phyloP scores from a whole-genome alignment of 1,140 invertebrate species.

The Catajapyx aquilonaris region DNA sequence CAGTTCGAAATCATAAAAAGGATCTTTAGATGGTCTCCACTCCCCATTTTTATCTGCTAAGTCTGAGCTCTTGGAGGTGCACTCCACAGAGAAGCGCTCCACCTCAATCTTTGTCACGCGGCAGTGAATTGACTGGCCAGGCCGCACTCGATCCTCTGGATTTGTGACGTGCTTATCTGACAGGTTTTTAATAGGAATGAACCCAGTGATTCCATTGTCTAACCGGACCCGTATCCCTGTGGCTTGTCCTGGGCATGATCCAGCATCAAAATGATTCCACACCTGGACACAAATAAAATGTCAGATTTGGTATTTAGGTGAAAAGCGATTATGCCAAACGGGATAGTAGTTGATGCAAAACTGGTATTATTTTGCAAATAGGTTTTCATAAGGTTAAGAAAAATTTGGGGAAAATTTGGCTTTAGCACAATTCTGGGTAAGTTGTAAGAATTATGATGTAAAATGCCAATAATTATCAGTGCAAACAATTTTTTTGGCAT shows the following conservation, averaged over 20 bases:
- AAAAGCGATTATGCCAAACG: too few species aligned
- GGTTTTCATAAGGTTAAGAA: too few species aligned
- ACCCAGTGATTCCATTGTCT: slow-evolving; percentile 87
- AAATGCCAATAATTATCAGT: too few species aligned
- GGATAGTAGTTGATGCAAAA: too few species aligned
- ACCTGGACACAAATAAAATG: slow-evolving; percentile 26
- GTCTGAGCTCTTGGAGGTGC: slow-evolving; percentile 85
- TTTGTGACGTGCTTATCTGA: slow-evolving; percentile 86
- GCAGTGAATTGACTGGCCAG: slow-evolving; percentile 75
- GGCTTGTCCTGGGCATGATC: slow-evolving; percentile 83
- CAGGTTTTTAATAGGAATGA: slow-evolving; percentile 86
- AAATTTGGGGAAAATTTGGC: too few species aligned
- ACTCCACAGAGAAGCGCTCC: slow-evolving; percentile 80
- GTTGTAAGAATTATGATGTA: too few species aligned
- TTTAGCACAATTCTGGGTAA: too few species aligned
- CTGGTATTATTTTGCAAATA: too few species aligned
- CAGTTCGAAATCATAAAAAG: slow-evolving; percentile 73
- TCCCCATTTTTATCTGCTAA: slow-evolving; percentile 73
- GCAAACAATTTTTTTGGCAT: too few species aligned
- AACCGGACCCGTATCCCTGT: slow-evolving; percentile 72
- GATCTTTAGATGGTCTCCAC: slow-evolving; percentile 73
- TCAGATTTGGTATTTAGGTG: too few species aligned
- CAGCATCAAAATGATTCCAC: slow-evolving; percentile 95
- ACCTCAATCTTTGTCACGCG: slow-evolving; percentile 91
- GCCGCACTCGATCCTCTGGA: slow-evolving; percentile 72